Evolutionary conservation across 2,888 invertebrate species (phyloP), one percentile per base, ranked within the genome.

Genomic region (Drosophila flavopinicola): DNA sequence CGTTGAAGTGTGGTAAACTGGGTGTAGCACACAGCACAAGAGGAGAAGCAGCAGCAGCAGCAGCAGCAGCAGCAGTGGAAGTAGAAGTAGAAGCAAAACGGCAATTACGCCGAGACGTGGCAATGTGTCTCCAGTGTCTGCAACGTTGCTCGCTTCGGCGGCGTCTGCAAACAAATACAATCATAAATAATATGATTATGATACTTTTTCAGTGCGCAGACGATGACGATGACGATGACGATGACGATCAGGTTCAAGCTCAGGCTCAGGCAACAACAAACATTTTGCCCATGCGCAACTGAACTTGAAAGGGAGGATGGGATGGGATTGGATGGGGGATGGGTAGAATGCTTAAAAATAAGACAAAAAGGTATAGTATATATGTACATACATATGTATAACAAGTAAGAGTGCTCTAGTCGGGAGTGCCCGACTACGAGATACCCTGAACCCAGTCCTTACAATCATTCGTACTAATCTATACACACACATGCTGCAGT

Each of bases 151-250:
- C 30, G 15, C 27, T 37, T 39, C 27, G 45, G 30, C 42, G 66
- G 47, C 49, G 66, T 70, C 65, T 56, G 63, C 67, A 73, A 85
- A 70, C 86, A 73, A 79, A 80, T 77, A 86, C 78, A 79, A 79
- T 86, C 80, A 84, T 82, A 82, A 82, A 82, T 84, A 84, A 82
- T 84, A 77, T 84, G 87, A 86, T 82, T 82, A 86, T 82, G 85
- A 82, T 80, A 75, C 76, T 79, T 65, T 65, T 74, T 66, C 49
- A 41, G 37, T 54, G 33, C 24, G 52, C 27, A 35, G 48, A 44
- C 27, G 65, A 20, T 11, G 17, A 17, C 13, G 33, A 25, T 17
- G 30, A 32, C 17, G 48, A n/a, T n/a, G 45, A 23, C 13, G 59
- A 17, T 15, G 48, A 23, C 6, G 47, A 30, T 13, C n/a, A n/a